Evolutionary conservation across 2,888 invertebrate species (phyloP).

Genomic region (Orchestes rusci): DNA sequence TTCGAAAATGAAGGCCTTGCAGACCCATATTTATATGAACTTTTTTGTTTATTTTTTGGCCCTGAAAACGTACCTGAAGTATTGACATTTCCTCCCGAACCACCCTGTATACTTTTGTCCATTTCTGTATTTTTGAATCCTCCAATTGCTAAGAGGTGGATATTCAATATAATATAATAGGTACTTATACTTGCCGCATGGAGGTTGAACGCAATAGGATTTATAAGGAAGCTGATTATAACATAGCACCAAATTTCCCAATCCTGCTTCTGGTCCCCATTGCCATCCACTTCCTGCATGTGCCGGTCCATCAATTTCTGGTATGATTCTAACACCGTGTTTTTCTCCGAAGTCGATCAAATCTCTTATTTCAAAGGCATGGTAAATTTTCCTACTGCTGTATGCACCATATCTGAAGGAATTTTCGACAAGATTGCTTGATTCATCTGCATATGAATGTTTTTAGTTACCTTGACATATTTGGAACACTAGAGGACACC

Average conservation of each 20-base stretch:
- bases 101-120: too few relatives aligned
- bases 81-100: too few relatives aligned
- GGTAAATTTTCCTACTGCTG: constrained; percentile 61
- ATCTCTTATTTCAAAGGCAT: constrained; percentile 54
- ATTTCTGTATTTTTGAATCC: too few relatives aligned
- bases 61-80: too few relatives aligned
- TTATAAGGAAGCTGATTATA: constrained; percentile 64
- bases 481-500: constrained; percentile 65
- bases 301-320: constrained; percentile 86
- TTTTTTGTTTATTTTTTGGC: too few relatives aligned
- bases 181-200: constrained; percentile 58
- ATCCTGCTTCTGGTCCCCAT: constrained; percentile 58
- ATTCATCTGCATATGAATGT: neutral
- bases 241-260: constrained; percentile 61
- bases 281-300: constrained; percentile 84
- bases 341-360: constrained; percentile 69
- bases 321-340: constrained; percentile 75
- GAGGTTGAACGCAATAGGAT: constrained; percentile 68
- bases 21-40: too few relatives aligned
- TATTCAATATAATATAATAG: too few relatives aligned
- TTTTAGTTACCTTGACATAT: constrained; percentile 56
- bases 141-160: too few relatives aligned
- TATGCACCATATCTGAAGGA: constrained; percentile 64
- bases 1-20: too few relatives aligned
- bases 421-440: neutral